Base-by-base conservation (phyloP, 2,113 vertebrate species). In the Callionymus lyra region DNA sequence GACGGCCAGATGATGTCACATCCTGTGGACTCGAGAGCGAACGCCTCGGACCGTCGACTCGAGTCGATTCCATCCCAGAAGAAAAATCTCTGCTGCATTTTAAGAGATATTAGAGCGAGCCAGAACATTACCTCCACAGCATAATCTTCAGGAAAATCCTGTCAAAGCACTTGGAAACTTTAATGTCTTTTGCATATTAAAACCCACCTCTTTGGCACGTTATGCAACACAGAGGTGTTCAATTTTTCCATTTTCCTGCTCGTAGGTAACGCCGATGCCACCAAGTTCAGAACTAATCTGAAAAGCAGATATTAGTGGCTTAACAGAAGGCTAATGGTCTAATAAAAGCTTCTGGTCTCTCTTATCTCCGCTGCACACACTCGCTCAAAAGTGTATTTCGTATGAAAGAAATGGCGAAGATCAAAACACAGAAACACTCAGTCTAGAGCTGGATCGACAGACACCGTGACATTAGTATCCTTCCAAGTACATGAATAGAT, bases 221-320 rank as follows among this genome's bases (percentile, higher is more conserved):
- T 78, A 80, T 65, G 70, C 53, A 82, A 82, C 21, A 50, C 56
- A 34, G 53, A 77, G 68, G 68, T 76, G 77, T 72, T 78, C 74
- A 77, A 63, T 73, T 66, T 76, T 80, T 80, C 79, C 77, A 78
- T 66, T 74, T 72, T 53, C 65, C 65, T 64, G 38, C 63, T 72
- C 54, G 36, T 58, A 57, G 63, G 63, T 41, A 54, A n/a, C 52
- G 45, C 49, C 21, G 54, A 78, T 70, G 72, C 64, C 59, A 73
- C 72, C 58, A 63, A 59, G 65, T 76, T 72, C 63, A 69, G 61
- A 68, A 64, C 53, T 63, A 74, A 76, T 63, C 54, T 49, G 36
- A 72, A 78, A 72, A 78, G 53, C 72, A 78, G 61, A 61, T 68
- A 50, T 66, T 70, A 56, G 21, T 27, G 21, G 21, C 8, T 27